Base-by-base conservation (phyloP, 2,888 invertebrate species). In the Chorisops tibialis region DNA sequence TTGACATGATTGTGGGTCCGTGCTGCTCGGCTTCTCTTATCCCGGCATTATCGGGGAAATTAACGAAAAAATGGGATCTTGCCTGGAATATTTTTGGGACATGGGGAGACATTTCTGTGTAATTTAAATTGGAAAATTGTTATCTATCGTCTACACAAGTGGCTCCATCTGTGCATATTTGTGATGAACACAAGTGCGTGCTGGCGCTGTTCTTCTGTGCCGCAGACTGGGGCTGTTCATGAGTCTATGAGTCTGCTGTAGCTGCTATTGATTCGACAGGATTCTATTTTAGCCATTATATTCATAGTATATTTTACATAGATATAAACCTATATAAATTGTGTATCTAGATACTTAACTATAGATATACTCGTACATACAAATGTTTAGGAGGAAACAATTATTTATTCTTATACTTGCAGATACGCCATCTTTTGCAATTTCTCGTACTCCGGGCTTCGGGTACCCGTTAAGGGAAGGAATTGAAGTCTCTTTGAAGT, bases 351-450 rank as follows among this genome's bases (percentile, higher is more conserved):
- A 5, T 30, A 30, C 9, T 7, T 2, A 9, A 30, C n/a, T n/a
- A n/a, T n/a, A n/a, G 37, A 37, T 11, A 11, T 37, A 37, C 37
- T 37, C 37, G 41, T 41, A n/a, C n/a, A n/a, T n/a, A n/a, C n/a
- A n/a, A n/a, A 41, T 16, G 18, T 41, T 41, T 16, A 6, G 11
- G 14, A 41, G 41, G 18, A 14, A 19, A 19, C 18, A 19, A 19
- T 59, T 38, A 38, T 51, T 52, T 56, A 59, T 49, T 50, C 18
- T 47, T 61, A 30, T 50, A 50, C 16, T 59, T 81, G 62, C 83
- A 94, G 94, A 94, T 79, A 90, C 91, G 58, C 94, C 94, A 52
- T 92, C 93, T 67, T 95, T 95, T 79, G 91, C 91, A 74, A 93
- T 94, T 78, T 93, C 92, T 66, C 87, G 94, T 69, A 88, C 91